These are phyloP conservation scores for Habrosyne pyritoides DNA, from an alignment of 2,888 invertebrate genomes.

Conservation along the genomic window DNA sequence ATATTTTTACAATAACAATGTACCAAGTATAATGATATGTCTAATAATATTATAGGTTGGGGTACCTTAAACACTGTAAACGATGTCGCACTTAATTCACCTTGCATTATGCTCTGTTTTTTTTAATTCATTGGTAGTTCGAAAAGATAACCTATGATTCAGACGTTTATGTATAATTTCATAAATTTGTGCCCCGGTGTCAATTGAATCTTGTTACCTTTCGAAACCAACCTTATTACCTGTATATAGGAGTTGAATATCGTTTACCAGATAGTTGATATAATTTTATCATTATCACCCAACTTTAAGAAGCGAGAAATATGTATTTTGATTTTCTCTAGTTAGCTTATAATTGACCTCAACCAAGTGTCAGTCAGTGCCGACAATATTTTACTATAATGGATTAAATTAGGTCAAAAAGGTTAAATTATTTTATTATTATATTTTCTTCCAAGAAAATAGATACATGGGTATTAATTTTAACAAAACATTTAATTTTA, in stretches of 20 bases:
- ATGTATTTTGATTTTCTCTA: neutral
- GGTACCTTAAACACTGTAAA: neutral
- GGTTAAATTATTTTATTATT: slow-evolving; percentile 17
- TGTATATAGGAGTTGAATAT: neutral
- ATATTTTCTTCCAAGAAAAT: slow-evolving; percentile 7
- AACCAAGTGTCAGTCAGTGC: slow-evolving; percentile 8
- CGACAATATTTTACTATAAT: too few relatives aligned
- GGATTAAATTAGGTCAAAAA: slow-evolving; percentile 14
- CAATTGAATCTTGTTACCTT: neutral
- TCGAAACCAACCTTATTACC: neutral
- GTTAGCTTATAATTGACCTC: neutral
- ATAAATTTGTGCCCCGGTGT: neutral
- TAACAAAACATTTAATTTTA: slow-evolving; percentile 40
- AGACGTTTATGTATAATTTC: neutral
- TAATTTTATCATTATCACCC: neutral
- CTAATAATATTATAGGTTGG: too few relatives aligned
- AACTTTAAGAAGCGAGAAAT: neutral
- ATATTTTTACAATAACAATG: neutral
- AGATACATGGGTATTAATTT: slow-evolving; percentile 31
- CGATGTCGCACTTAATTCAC: neutral
- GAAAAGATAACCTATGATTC: neutral
- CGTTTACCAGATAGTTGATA: neutral
- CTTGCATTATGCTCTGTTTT: neutral
- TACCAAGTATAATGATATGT: too few relatives aligned
- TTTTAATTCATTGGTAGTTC: neutral